Evolutionary conservation across 2,888 invertebrate genomes (phyloP).

Genomic region (Drepanosiphum platanoidis): DNA sequence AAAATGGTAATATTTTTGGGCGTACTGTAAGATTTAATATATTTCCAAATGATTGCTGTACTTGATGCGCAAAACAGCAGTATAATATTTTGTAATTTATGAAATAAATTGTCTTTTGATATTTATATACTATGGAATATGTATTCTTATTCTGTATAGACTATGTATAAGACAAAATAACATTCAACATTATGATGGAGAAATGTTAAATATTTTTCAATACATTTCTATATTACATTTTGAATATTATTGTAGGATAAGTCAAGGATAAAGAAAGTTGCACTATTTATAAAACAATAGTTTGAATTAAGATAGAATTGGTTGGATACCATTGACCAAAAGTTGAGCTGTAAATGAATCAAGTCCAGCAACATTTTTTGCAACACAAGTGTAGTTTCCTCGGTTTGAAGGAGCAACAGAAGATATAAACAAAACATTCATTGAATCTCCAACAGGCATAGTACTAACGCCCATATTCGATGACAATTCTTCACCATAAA

Average conservation of each 20-base stretch:
- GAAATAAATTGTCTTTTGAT: not conserved
- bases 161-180: not conserved
- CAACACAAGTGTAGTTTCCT: slow-evolving; percentile 72
- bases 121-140: not conserved
- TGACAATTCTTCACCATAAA: slow-evolving; percentile 70
- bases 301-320: not conserved
- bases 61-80: not conserved
- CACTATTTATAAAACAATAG: slow-evolving; percentile 5
- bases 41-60: not conserved
- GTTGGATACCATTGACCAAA: slow-evolving; percentile 72
- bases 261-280: slow-evolving; percentile 5
- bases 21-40: slow-evolving; percentile 62
- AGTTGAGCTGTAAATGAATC: slow-evolving; percentile 70
- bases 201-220: not conserved
- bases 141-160: too few species aligned
- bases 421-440: slow-evolving; percentile 73
- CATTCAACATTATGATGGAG: not conserved
- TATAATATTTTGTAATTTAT: not conserved
- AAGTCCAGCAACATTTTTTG: slow-evolving; percentile 71
- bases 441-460: slow-evolving; percentile 72
- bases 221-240: not conserved
- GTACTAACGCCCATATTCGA: slow-evolving; percentile 63
- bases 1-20: slow-evolving; percentile 72
- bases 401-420: slow-evolving; percentile 73
- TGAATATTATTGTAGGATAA: not conserved